Conservation (phyloP, 1,140 invertebrate genomes). For the Temnothorax nylanderi region DNA sequence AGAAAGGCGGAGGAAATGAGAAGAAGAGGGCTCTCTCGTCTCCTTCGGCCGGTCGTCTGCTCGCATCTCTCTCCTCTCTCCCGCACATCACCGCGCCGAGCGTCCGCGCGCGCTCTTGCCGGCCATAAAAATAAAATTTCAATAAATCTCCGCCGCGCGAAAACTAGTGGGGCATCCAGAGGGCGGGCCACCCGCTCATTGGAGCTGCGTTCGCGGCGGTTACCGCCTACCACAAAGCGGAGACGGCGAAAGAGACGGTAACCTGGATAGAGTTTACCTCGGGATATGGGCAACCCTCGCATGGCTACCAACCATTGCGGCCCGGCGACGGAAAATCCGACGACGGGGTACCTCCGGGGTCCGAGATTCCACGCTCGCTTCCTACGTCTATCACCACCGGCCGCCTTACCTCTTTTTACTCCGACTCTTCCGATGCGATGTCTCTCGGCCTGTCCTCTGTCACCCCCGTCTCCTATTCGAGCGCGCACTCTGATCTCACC, state of each 20-base stretch:
- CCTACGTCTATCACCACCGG: not conserved
- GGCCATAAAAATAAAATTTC: conserved; percentile 87
- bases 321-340: conserved; percentile 27
- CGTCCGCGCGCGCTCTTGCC: conserved; percentile 75
- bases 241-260: conserved; percentile 75
- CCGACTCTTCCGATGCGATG: not conserved
- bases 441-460: not conserved
- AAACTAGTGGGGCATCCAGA: conserved; percentile 80
- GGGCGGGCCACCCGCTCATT: conserved; percentile 82
- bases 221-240: conserved; percentile 82
- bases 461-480: not conserved
- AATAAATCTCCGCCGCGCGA: conserved; percentile 84
- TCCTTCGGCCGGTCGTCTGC: conserved; percentile 63
- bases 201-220: conserved; percentile 75
- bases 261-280: conserved; percentile 75
- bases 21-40: conserved; percentile 71
- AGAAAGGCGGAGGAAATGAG: conserved; percentile 68
- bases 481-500: not conserved
- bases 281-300: conserved; percentile 72
- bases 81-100: conserved; percentile 38
- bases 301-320: conserved; percentile 65
- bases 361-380: not conserved
- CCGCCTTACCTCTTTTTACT: not conserved
- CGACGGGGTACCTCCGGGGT: conserved; percentile 41
- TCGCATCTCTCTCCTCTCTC: conserved; percentile 70